Evolutionary conservation across 2,888 invertebrate species (phyloP).

Genomic region (Chrysolina oricalcia): DNA sequence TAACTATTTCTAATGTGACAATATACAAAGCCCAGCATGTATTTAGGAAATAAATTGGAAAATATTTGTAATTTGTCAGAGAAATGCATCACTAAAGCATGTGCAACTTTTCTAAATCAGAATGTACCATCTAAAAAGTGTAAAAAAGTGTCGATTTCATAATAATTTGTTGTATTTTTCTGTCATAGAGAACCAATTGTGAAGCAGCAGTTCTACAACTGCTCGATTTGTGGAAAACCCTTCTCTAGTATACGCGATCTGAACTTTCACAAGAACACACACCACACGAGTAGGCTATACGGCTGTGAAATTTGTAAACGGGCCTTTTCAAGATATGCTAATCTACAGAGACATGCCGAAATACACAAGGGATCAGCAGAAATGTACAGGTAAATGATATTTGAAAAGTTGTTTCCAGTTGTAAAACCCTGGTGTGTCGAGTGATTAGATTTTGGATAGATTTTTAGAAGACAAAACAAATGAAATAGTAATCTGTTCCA

Average conservation of each 20-base stretch:
- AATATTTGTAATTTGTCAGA: too few species aligned
- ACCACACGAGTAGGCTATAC: conserved; percentile 61
- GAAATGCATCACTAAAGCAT: too few species aligned
- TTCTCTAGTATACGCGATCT: conserved; percentile 70
- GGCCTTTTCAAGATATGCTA: conserved; percentile 66
- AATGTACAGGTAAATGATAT: conserved; percentile 55
- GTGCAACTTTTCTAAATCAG: too few species aligned
- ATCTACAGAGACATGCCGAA: conserved; percentile 66
- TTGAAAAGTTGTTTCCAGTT: not conserved
- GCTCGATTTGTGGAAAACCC: conserved; percentile 70
- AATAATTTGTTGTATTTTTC: conserved; percentile 69
- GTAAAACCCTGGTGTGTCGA: too few species aligned
- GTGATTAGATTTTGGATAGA: too few species aligned
- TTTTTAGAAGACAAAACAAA: too few species aligned
- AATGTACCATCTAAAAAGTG: too few species aligned
- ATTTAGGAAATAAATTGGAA: too few species aligned
- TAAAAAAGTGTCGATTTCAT: not conserved
- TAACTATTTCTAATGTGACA: too few species aligned
- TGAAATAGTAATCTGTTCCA: too few species aligned
- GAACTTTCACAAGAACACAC: conserved; percentile 70
- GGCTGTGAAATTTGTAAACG: conserved; percentile 64
- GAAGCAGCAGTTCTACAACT: conserved; percentile 57
- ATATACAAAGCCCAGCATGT: too few species aligned
- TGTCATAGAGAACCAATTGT: conserved; percentile 71
- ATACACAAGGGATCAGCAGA: conserved; percentile 64